A percentile compares a stretch with the other conserved stretches of the same genome.
Evolutionary conservation across 2,797 vertebrate species (phyloP).

Genomic region (Furcifer pardalis): DNA sequence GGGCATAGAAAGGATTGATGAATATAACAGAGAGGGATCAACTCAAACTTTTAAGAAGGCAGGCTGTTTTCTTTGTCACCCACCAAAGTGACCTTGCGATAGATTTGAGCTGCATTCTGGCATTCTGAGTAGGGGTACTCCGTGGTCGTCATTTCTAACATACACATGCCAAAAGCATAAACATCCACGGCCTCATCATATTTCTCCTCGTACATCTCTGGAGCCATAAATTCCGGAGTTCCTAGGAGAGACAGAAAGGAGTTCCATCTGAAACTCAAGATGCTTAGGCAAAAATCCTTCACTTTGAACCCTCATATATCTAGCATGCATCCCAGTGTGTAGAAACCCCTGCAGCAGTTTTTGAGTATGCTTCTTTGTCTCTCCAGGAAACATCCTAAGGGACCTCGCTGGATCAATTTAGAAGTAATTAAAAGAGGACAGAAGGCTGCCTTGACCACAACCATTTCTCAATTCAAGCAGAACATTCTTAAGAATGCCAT

Average conservation of each 20-base stretch:
- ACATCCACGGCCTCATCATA: conserved; percentile 97
- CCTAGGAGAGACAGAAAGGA: conserved; percentile 73
- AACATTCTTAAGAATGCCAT: neutral
- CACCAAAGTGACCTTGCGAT: conserved; percentile 98
- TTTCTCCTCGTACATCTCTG: conserved; percentile 99
- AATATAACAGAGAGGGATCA: neutral
- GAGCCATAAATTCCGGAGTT: conserved; percentile 98
- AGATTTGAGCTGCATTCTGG: conserved; percentile 98
- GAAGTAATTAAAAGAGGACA: neutral
- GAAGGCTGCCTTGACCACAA: neutral
- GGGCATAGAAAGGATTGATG: neutral
- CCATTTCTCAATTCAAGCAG: neutral
- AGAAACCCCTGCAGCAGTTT: neutral
- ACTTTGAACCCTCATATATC: neutral
- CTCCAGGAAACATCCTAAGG: neutral
- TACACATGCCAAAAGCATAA: conserved; percentile 98
- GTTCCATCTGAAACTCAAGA: conserved; percentile 5
- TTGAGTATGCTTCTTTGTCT: neutral
- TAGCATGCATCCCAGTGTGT: neutral
- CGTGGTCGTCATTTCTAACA: conserved; percentile 98
- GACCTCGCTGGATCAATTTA: neutral
- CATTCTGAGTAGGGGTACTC: conserved; percentile 99
- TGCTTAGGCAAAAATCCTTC: fast-evolving
- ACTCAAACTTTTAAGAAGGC: neutral
- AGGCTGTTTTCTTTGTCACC: conserved; percentile 63